Evolutionary conservation across 2,888 invertebrate genomes (phyloP), one percentile per base, ranked within the genome.

Genomic region (Drosophila subsilvestris): DNA sequence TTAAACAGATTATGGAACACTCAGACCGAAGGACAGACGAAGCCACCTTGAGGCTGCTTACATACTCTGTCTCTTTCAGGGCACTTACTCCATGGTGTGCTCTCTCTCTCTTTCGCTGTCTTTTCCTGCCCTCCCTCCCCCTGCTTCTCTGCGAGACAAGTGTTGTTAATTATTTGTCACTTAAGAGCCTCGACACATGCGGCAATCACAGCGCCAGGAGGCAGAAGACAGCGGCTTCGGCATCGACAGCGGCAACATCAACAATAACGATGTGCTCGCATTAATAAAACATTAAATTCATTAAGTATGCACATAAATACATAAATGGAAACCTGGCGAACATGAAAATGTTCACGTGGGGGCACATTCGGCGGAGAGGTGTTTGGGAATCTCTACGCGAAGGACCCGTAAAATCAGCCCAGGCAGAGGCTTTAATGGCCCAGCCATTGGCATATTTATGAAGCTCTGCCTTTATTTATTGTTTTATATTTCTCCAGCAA

Each of bases 81-180:
- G 37, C n/a, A 51, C n/a, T 37, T 14, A 14, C 37, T 37, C 37
- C 14, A 5, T 5, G 12, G 5, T 14, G 27, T 27, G 22, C 58
- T 53, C 53, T 25, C 44, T 9, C 54, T 51, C 51, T 37, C 45
- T 54, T 51, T 18, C 53, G 66, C 29, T 20, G 72, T 45, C 37
- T 32, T 17, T 25, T n/a, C 7, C 37, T 27, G 10, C 32, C 25
- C 56, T 37, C 25, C 12, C 54, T 29, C 56, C 44, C 25, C 12
- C 54, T 29, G 65, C 48, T 62, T 37, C 37, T 44, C 44, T 74
- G 73, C 73, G 78, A 68, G 75, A 78, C 76, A 73, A 82, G 83
- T 85, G 83, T 50, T 86, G 81, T 88, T 85, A 88, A 88, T 88
- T 85, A 84, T 85, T 88, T 88, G 80, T 75, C 80, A 75, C 86